These are phyloP conservation scores for Ophioderma brevispina DNA, from an alignment of 35 echinoderm and acorn worm genomes.

Conservation along the genomic window DNA sequence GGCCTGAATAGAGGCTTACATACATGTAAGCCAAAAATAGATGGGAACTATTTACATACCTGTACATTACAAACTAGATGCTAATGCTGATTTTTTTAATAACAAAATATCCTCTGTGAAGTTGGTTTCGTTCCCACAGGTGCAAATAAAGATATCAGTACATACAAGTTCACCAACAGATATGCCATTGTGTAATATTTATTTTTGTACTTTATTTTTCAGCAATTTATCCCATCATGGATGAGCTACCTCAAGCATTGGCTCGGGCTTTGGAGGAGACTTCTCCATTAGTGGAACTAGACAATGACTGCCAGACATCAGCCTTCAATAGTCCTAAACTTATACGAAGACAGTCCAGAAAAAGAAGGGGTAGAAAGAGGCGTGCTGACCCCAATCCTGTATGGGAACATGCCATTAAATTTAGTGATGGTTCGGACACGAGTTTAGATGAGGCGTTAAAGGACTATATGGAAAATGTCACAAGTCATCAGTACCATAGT, in stretches of 20 bases:
- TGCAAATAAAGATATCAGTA: no score
- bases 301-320: slow-evolving; percentile 65
- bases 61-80: no score
- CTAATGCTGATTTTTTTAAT: no score
- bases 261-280: slow-evolving; percentile 43
- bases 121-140: no score
- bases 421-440: slow-evolving; percentile 90
- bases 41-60: no score
- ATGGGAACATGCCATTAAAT: slow-evolving; percentile 78
- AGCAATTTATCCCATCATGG: slow-evolving; percentile 48
- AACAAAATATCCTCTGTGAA: no score
- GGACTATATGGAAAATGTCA: slow-evolving; percentile 97
- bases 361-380: slow-evolving; percentile 78
- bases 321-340: slow-evolving; percentile 72
- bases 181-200: no score
- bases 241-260: slow-evolving; percentile 67
- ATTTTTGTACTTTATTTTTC: neutral
- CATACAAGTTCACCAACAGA: no score
- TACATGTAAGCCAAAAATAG: no score
- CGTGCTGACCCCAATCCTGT: slow-evolving; percentile 83
- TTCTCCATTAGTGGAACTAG: slow-evolving; percentile 39
- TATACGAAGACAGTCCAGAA: slow-evolving; percentile 62
- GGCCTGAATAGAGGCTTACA: no score
- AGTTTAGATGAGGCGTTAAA: slow-evolving; percentile 95
- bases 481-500: slow-evolving; percentile 37